Evolutionary conservation across 1,140 invertebrate genomes (phyloP), one percentile per base, ranked within the genome.

Genomic region (Cardiocondyla obscurior): DNA sequence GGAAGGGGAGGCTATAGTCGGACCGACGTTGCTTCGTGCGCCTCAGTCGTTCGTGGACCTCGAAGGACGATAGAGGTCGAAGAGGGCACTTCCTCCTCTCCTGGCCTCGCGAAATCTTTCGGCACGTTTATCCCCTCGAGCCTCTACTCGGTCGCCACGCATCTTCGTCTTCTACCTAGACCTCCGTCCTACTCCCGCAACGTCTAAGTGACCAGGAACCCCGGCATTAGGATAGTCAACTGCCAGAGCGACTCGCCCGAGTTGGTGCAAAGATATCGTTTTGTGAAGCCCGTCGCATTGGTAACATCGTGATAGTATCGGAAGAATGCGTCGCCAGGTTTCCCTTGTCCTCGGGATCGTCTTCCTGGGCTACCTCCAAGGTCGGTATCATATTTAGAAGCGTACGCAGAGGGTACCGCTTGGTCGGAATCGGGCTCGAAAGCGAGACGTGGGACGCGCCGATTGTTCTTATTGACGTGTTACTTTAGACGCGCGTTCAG

Each of bases 31-130:
- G 87, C 88, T 89, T 90, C 86, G 89, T 85, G 91, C 88, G 90
- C 87, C 91, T 93, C 93, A 94, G 93, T 94, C 90, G 92, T 92
- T 94, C 93, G 93, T 93, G 92, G 90, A 94, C 92, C 92, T 94
- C 93, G 92, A 94, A 93, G 92, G 93, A 94, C 93, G 93, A 92
- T 90, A 93, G 93, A 94, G 93, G 93, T 94, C 91, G 92, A 93
- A 92, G 93, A 93, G 93, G 92, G 88, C 79, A 87, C 77, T 90
- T 92, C 90, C 90, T 91, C 91, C 90, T 94, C 87, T 90, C 88
- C 72, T 89, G 88, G 55, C 86, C 87, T 88, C 67, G 58, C 82
- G 44, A 44, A 46, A 74, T 81, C 64, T 73, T 65, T 83, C 69
- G 57, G n/a, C 53, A 82, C 81, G 57, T 44, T 64, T 49, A 25